phyloP scores from a whole-genome alignment of 2,113 vertebrate species.

The Pseudorhombus dupliciocellatus region DNA sequence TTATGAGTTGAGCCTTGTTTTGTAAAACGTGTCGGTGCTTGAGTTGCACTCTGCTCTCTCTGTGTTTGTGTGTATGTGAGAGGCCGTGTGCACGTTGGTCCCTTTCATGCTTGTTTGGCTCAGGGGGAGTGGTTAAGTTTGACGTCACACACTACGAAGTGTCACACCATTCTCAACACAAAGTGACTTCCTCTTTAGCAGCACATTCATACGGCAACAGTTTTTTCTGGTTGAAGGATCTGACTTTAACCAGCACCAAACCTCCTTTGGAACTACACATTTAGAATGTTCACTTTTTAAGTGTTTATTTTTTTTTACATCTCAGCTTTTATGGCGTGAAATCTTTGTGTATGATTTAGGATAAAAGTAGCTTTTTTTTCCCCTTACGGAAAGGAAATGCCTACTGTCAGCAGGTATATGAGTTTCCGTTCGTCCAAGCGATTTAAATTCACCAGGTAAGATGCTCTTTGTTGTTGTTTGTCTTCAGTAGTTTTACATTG shows the following conservation, averaged over 20 bases:
- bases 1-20: constrained; percentile 3
- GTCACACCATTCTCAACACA: constrained; percentile 76
- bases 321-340: constrained; percentile 36
- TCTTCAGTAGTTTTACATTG: neutral
- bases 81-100: neutral
- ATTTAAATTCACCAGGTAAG: constrained; percentile 72
- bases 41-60: neutral
- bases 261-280: neutral
- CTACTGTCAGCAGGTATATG: constrained; percentile 73
- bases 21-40: constrained; percentile 30
- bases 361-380: neutral
- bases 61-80: constrained; percentile 10
- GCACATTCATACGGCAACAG: constrained; percentile 26
- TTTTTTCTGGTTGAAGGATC: constrained; percentile 23
- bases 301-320: neutral
- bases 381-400: constrained; percentile 53
- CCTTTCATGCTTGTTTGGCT: constrained; percentile 41
- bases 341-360: neutral
- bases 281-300: neutral
- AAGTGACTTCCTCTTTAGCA: constrained; percentile 67
- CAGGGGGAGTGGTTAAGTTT: constrained; percentile 68
- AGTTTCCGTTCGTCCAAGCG: constrained; percentile 78
- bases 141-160: constrained; percentile 70
- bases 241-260: neutral
- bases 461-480: neutral